Conservation (phyloP, 2,888 invertebrate species). For the Lasioglossum villosulum region DNA sequence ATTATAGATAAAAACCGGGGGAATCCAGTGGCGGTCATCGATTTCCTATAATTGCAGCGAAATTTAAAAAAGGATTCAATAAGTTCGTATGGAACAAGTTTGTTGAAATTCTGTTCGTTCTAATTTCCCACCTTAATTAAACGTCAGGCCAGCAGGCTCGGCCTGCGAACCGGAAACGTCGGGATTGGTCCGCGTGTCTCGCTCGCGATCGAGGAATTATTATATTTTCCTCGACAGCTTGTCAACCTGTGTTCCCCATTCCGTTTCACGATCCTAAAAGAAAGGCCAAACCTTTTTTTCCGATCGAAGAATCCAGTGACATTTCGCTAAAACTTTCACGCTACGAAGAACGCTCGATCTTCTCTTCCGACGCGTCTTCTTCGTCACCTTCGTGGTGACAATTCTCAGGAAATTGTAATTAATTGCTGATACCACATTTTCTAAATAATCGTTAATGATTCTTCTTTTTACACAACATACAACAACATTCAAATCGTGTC, state of each 20-base stretch:
- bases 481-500: too few species aligned
- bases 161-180: background rate
- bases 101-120: constrained; percentile 13
- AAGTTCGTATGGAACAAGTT: background rate
- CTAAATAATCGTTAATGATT: too few species aligned
- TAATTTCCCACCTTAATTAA: constrained; percentile 24
- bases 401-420: too few species aligned
- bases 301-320: background rate
- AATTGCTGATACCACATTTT: too few species aligned
- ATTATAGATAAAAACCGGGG: background rate
- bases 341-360: background rate
- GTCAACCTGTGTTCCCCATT: background rate
- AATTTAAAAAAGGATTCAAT: constrained; percentile 17
- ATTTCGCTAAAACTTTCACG: background rate
- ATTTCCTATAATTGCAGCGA: background rate
- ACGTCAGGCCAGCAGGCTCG: constrained; percentile 12
- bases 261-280: background rate
- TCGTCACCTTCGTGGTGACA: background rate
- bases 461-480: too few species aligned
- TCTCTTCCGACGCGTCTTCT: background rate
- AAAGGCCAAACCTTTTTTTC: background rate
- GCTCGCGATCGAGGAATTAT: background rate
- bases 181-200: background rate
- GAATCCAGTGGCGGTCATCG: constrained; percentile 1
- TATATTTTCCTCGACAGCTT: background rate